Base-by-base conservation (phyloP, 2,888 invertebrate genomes). In the Saturnia pavonia region DNA sequence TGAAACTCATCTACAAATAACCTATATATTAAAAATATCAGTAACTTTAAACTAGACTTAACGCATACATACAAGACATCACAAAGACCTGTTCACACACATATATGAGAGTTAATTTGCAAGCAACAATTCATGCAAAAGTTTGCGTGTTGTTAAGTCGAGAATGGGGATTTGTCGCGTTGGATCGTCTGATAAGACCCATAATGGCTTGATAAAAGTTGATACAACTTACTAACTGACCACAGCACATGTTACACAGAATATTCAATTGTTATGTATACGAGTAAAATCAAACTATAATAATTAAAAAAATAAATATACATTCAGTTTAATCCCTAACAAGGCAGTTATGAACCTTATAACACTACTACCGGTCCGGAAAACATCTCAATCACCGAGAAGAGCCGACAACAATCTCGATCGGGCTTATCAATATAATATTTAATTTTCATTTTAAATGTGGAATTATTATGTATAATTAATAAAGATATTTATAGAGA, bases 161-260 rank as follows among this genome's bases (percentile, higher is more conserved):
- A 68, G 45, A 71, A 70, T 67, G 63, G 68, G 69, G 65, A 73
- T 73, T 73, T 69, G 69, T 68, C 70, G 40, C 48, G n/a, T 48
- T 60, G 67, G 65, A 75, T 74, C 43, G 72, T 68, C 70, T 73
- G 76, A 76, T 75, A 77, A 72, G 75, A 72, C 68, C 63, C 72
- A 70, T 69, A 74, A 76, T 73, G 69, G 74, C 65, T 72, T 71
- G 76, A 77, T 76, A 77, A 74, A 75, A 72, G 71, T 63, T 71
- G 67, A 57, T 71, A 72, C 72, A 74, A 76, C 74, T 74, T 76
- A 69, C 14, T 34, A 60, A 68, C 51, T 68, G 25, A 48, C 51
- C 67, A 69, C 69, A 65, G 19, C 40, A 34, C n/a, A 25, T 42
- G 16, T 43, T 16, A 40, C 9, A 34, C 6, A 69, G 69, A 69